phyloP scores from a whole-genome alignment of 2,888 invertebrate genomes.

The Bursaphelenchus okinawaensis region DNA sequence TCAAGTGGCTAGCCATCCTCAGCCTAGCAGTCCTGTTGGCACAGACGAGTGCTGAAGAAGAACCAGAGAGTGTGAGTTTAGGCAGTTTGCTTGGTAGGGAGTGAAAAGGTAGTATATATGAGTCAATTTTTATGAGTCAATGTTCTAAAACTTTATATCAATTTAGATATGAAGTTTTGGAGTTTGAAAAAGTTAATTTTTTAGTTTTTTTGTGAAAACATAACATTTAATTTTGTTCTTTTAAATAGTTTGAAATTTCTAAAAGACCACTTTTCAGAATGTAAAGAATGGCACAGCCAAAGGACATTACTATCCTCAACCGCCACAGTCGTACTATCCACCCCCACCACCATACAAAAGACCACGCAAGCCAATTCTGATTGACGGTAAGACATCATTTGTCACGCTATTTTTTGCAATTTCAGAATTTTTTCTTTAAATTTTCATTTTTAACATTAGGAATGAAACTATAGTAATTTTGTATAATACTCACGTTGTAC shows the following conservation, averaged over 20 bases:
- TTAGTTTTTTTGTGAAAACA: neutral
- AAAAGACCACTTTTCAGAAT: neutral
- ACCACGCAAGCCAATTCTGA: neutral
- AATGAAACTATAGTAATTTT: neutral
- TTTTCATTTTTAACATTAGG: neutral
- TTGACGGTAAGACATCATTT: neutral
- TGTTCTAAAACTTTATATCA: too few species aligned
- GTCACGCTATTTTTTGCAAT: neutral
- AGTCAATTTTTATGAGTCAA: too few species aligned
- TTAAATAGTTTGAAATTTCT: neutral
- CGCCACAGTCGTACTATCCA: neutral
- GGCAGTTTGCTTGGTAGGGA: too few species aligned
- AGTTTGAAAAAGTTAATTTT: neutral
- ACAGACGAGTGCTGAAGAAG: neutral
- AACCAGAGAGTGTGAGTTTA: neutral
- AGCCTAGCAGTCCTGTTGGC: neutral
- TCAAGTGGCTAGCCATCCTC: neutral
- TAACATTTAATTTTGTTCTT: neutral
- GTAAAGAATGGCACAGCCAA: conserved; percentile 11
- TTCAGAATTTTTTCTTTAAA: too few species aligned
- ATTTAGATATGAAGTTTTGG: neutral
- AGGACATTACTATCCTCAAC: conserved; percentile 1
- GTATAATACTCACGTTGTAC: neutral
- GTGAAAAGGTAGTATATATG: too few species aligned
- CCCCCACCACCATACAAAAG: neutral